Evolutionary conservation across 2,797 vertebrate species (phyloP).

Genomic region (Pogoniulus pusillus): DNA sequence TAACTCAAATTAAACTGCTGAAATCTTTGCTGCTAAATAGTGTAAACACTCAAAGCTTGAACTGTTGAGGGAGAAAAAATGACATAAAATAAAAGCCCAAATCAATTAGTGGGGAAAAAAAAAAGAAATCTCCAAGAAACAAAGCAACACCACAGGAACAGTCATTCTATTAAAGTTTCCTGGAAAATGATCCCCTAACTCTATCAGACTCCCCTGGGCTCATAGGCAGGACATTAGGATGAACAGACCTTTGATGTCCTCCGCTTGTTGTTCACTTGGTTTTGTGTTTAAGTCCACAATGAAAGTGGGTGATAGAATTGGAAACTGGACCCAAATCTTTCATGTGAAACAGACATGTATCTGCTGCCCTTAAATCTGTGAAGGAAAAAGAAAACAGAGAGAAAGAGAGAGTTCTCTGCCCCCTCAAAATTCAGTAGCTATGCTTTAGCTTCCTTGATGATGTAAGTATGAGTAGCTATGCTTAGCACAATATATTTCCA

Average conservation of each 20-base stretch:
- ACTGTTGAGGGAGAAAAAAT: accelerated
- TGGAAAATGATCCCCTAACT: neutral
- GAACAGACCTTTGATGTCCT: neutral
- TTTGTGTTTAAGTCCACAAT: neutral
- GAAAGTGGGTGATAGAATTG: neutral
- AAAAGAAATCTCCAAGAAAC: neutral
- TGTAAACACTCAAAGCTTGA: neutral
- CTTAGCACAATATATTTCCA: neutral
- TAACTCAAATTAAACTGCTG: neutral
- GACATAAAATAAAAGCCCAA: neutral
- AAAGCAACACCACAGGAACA: neutral
- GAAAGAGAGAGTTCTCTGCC: neutral
- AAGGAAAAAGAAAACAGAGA: neutral
- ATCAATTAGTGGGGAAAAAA: accelerated
- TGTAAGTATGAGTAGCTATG: neutral
- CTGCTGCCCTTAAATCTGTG: neutral
- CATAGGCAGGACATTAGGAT: neutral
- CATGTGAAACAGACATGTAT: neutral
- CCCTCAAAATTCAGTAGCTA: neutral
- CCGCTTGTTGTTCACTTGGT: neutral
- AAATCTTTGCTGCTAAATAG: neutral
- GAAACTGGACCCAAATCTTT: neutral
- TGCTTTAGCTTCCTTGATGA: neutral
- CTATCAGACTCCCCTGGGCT: neutral
- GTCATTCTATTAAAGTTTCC: neutral